These are phyloP conservation scores for Trematomus loennbergii DNA, from an alignment of 2,113 vertebrate species.

Conservation along the genomic window DNA sequence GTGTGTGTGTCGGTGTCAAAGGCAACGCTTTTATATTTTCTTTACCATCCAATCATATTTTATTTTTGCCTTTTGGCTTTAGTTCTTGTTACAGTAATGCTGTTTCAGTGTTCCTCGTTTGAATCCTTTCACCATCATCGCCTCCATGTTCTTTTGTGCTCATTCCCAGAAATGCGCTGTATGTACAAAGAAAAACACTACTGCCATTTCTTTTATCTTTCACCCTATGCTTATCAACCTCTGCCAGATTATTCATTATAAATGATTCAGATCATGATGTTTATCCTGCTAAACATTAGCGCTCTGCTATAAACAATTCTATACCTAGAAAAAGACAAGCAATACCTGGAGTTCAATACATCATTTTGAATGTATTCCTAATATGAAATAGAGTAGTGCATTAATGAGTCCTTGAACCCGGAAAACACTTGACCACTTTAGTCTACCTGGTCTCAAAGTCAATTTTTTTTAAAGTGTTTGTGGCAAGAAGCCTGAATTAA, in stretches of 20 bases:
- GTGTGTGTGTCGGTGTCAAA: slow-evolving; percentile 6
- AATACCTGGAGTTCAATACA: not conserved
- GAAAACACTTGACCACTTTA: too few species aligned
- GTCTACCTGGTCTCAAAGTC: too few species aligned
- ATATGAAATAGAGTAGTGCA: too few species aligned
- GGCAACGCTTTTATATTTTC: slow-evolving; percentile 34
- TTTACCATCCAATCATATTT: not conserved
- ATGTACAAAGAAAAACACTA: not conserved
- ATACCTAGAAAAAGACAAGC: slow-evolving; percentile 13
- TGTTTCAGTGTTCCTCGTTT: slow-evolving; percentile 15
- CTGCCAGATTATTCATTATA: slow-evolving; percentile 47
- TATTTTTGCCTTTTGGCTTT: slow-evolving; percentile 15
- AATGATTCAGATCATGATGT: slow-evolving; percentile 63
- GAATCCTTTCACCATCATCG: slow-evolving; percentile 14
- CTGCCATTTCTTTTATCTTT: slow-evolving; percentile 7
- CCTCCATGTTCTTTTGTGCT: not conserved
- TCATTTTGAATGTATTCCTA: not conserved
- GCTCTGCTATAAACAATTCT: slow-evolving; percentile 6
- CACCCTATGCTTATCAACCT: slow-evolving; percentile 39
- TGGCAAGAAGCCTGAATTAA: too few species aligned
- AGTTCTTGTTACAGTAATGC: slow-evolving; percentile 6
- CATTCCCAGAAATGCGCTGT: not conserved
- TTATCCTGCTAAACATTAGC: slow-evolving; percentile 32
- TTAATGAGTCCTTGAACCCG: too few species aligned
- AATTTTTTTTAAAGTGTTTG: too few species aligned